phyloP scores from a whole-genome alignment of 2,888 invertebrate species.

The Andrena chrysosceles region DNA sequence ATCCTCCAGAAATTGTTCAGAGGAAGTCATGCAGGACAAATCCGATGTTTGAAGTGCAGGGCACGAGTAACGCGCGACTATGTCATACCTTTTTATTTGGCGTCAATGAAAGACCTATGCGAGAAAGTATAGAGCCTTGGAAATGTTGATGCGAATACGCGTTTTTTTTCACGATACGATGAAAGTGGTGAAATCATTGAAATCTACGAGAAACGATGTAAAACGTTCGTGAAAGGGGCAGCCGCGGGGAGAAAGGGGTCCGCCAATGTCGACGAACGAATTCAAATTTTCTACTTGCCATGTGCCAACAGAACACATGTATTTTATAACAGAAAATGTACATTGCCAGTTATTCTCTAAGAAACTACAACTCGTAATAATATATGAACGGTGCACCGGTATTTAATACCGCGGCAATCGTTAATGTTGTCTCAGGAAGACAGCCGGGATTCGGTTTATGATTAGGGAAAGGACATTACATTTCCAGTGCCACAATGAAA shows the following conservation, averaged over 20 bases:
- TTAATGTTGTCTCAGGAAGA: slow-evolving; percentile 51
- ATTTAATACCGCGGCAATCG: slow-evolving; percentile 35
- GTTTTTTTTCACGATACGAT: slow-evolving; percentile 1
- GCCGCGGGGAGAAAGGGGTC: neutral
- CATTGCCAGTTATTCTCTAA: slow-evolving; percentile 61
- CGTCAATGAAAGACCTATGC: slow-evolving; percentile 40
- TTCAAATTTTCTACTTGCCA: slow-evolving; percentile 44
- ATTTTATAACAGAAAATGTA: slow-evolving; percentile 53
- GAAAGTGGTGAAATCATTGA: neutral
- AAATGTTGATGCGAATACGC: slow-evolving; percentile 6
- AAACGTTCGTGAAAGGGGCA: slow-evolving; percentile 26
- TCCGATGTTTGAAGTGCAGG: slow-evolving; percentile 71
- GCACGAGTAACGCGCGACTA: slow-evolving; percentile 36
- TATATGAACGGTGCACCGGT: slow-evolving; percentile 38
- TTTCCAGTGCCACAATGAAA: slow-evolving; percentile 47
- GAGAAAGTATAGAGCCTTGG: slow-evolving; percentile 18
- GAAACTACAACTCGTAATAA: slow-evolving; percentile 31
- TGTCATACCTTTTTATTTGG: slow-evolving; percentile 39
- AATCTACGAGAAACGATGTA: slow-evolving; percentile 14
- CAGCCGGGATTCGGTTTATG: slow-evolving; percentile 32
- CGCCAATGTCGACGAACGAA: slow-evolving; percentile 3
- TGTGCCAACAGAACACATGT: slow-evolving; percentile 55
- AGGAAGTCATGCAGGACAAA: slow-evolving; percentile 80
- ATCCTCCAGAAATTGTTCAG: slow-evolving; percentile 80
- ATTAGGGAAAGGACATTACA: slow-evolving; percentile 31